phyloP scores from a whole-genome alignment of 2,888 invertebrate species.

The Sericinus montela region DNA sequence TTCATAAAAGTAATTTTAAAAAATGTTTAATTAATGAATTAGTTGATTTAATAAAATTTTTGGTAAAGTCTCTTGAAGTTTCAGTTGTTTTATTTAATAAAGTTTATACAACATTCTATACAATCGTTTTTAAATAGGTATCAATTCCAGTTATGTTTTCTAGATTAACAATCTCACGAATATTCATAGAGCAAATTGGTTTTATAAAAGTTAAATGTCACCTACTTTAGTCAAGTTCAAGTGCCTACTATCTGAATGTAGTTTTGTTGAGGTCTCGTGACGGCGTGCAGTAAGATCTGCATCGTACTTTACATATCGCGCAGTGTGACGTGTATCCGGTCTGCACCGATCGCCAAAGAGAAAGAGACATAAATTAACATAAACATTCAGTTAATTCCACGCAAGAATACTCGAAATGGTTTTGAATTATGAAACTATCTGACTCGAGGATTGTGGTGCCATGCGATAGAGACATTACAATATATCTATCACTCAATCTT shows the following conservation, averaged over 20 bases:
- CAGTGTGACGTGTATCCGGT: conserved; percentile 11
- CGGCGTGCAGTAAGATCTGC: conserved; percentile 42
- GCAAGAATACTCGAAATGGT: not conserved
- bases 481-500: too few relatives aligned
- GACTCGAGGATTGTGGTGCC: too few relatives aligned
- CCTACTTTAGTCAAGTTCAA: conserved; percentile 55
- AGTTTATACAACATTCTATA: too few relatives aligned
- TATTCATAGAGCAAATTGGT: not conserved
- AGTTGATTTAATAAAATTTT: too few relatives aligned
- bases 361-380: conserved; percentile 16
- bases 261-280: conserved; percentile 43
- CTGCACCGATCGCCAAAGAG: conserved; percentile 16
- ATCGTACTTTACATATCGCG: conserved; percentile 6
- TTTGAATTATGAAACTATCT: not conserved
- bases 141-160: too few relatives aligned
- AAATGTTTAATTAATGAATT: too few relatives aligned
- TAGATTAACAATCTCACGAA: too few relatives aligned
- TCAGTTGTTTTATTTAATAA: too few relatives aligned
- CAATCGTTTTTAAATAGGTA: too few relatives aligned
- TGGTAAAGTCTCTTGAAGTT: too few relatives aligned
- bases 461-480: too few relatives aligned
- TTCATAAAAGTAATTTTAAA: too few relatives aligned
- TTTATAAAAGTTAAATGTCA: not conserved
- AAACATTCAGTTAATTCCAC: not conserved
- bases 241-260: conserved; percentile 43